These are phyloP conservation scores for Stegophylla sp. DNA, from an alignment of 2,888 invertebrate genomes.

Conservation along the genomic window DNA sequence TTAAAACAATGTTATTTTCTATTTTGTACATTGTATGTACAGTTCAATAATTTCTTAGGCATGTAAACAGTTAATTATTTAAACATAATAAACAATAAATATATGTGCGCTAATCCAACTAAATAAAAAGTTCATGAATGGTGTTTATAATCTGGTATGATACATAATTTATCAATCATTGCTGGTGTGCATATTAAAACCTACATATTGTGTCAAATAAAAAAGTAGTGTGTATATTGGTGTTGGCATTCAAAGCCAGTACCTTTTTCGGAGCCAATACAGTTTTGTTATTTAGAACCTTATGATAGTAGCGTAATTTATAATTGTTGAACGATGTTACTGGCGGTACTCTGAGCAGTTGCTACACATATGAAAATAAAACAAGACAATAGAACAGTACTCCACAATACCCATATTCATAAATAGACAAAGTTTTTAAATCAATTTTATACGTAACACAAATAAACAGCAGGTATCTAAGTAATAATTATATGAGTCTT, in stretches of 20 bases:
- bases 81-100: constrained; percentile 22
- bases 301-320: constrained; percentile 39
- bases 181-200: constrained; percentile 33
- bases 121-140: constrained; percentile 16
- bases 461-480: neutral
- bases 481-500: neutral
- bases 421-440: neutral
- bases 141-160: constrained; percentile 4
- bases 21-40: too few relatives aligned
- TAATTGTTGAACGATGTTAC: constrained; percentile 51
- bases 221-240: constrained; percentile 42
- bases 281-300: constrained; percentile 45
- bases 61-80: neutral
- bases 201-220: constrained; percentile 27
- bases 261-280: constrained; percentile 47
- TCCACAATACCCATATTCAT: neutral
- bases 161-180: constrained; percentile 7
- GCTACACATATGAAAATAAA: constrained; percentile 51
- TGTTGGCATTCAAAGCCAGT: constrained; percentile 45
- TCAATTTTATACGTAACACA: neutral
- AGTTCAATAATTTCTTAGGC: neutral
- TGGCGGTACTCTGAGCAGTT: constrained; percentile 50
- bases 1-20: too few relatives aligned
- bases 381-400: constrained; percentile 47
- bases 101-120: constrained; percentile 22